These are phyloP conservation scores for Eulemur mongoz DNA, from an alignment of 2,797 vertebrate species.

Conservation along the genomic window DNA sequence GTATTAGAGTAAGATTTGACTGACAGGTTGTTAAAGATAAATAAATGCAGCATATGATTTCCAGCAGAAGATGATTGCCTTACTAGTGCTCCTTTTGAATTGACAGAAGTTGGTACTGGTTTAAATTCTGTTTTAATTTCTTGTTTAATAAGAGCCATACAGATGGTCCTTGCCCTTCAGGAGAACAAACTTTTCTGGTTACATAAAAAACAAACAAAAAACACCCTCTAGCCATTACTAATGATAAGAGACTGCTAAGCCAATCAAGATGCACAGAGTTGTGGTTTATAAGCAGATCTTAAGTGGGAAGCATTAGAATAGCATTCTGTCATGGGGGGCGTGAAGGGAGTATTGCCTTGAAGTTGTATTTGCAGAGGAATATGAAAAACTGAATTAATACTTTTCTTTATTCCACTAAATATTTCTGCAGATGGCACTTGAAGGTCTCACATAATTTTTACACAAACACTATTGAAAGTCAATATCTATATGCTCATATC, in stretches of 20 bases:
- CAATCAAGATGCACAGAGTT: not conserved
- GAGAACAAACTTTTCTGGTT: not conserved
- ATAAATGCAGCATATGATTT: not conserved
- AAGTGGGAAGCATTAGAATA: not conserved
- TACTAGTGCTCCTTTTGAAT: not conserved
- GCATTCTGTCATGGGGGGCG: not conserved
- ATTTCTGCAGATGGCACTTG: not conserved
- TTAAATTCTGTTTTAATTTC: not conserved
- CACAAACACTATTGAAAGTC: not conserved
- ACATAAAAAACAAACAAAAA: not conserved
- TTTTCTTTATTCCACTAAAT: not conserved
- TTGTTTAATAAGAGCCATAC: not conserved
- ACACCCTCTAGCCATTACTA: not conserved
- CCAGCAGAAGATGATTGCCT: not conserved
- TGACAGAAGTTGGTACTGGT: not conserved
- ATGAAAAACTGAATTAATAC: not conserved
- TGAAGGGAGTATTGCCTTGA: not conserved
- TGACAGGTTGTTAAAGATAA: not conserved
- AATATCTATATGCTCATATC: not conserved
- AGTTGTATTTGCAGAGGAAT: not conserved
- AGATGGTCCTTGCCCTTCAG: not conserved
- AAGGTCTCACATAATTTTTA: not conserved
- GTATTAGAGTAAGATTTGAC: not conserved
- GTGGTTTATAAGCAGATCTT: not conserved
- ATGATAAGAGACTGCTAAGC: not conserved